Evolutionary conservation across 1,140 invertebrate species (phyloP), one percentile per base, ranked within the genome.

Genomic region (Eupristina koningsbergeri): DNA sequence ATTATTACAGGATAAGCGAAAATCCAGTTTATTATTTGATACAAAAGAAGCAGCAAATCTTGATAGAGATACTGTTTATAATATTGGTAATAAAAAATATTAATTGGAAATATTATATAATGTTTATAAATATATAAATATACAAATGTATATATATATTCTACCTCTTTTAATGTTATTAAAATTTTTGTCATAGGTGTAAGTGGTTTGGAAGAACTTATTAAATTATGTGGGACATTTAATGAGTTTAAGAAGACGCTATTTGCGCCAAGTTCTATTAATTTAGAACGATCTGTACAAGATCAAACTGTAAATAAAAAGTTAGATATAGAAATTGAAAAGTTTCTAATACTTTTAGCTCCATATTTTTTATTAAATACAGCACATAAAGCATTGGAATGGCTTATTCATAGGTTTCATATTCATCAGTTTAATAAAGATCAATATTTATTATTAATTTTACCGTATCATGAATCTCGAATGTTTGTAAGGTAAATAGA

Each of bases 391-490:
- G 95, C 96, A 34, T 90, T 99, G 39, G 98, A 99, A 94, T 99
- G 98, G 98, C 93, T 99, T 5, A 94, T 99, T 73, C 94, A 96
- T 85, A 95, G 98, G 87, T 99, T 96, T 90, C 94, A 96, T 73
- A 96, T 99, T 84, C 96, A 99, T 88, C 93, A 96, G 75, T 99
- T 96, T 89, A 99, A 99, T 89, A 94, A 94, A 80, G 95, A 96
- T 89, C 94, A 95, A 1, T 94, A 98, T 53, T 92, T 99, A 84
- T 93, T 95, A 84, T 92, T 97, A 63, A 95, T 97, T 78, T 89
- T 99, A 64, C 98, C 98, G 0, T 99, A 98, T 89, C 97, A 98
- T 91, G 96, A 98, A 87, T 97, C 97, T 29, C 96, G 96, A 84
- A 96, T 96, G 76, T 99, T 99, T 93, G 94, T 96, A 0, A 93